Evolutionary conservation across 2,797 vertebrate species (phyloP), one percentile per base, ranked within the genome.

Genomic region (Molossus molossus): DNA sequence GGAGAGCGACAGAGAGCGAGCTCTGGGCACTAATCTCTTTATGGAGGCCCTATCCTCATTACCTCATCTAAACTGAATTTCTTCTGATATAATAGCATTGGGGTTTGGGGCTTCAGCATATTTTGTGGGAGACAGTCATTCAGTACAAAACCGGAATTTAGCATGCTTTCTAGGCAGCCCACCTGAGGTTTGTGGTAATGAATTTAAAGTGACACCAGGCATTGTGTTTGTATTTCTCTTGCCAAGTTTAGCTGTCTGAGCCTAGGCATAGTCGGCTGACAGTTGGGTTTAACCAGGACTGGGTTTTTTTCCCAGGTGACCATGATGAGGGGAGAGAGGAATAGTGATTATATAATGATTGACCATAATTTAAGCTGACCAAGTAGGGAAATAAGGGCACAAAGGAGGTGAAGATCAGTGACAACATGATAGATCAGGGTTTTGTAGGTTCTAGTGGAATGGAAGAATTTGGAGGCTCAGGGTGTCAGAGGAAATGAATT

Each of bases 281-380:
- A 62, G 18, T 60, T 83, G 75, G 45, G 65, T 76, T 87, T 82
- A 48, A 84, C 76, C 17, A 91, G 70, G 21, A 82, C 27, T 84
- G 67, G 53, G 29, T 9, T 53, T 73, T 95, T 92, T 72, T 33
- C 33, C 33, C 25, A 81, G 50, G 62, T 45, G 50, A 48, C 73
- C 10, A 21, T 77, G 70, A 15, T 45, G 45, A 81, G 12, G 48
- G 33, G 7, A 79, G 23, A 12, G 23, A 55, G 29, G 13, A 67
- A 87, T 60, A 82, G 17, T 45, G 83, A n/a, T 84, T 86, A 14
- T 94, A 1, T 57, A 70, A 84, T 69, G 50, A 81, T 5, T 76
- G 45, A 27, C 67, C 40, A 2, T 90, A 92, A 45, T 27, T 85
- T 65, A 85, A 65, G 50, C 40, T 86, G 85, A 18, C 55, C 82